Evolutionary conservation across 37 sponge, comb jelly and placozoan genomes (phyloP).

Genomic region (Oscarella lobularis): DNA sequence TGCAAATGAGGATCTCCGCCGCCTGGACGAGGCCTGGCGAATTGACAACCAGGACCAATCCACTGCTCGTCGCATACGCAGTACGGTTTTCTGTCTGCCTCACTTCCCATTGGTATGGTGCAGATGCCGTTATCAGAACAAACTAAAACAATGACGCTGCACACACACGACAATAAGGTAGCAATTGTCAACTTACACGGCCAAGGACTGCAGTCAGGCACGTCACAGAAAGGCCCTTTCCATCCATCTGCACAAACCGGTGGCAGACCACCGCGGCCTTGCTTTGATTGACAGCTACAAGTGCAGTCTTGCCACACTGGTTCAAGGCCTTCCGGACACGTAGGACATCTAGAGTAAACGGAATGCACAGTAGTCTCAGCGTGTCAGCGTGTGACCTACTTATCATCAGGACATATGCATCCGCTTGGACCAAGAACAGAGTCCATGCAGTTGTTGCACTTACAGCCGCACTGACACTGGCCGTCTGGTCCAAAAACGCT

Average conservation of each 20-base stretch:
- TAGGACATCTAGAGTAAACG: neutral
- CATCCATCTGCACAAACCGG: neutral
- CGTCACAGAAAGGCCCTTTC: conserved; percentile 1
- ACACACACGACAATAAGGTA: no score
- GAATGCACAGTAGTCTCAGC: no score
- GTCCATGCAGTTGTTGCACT: neutral
- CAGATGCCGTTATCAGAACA: neutral
- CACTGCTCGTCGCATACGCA: neutral
- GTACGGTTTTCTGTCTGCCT: neutral
- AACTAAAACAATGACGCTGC: neutral
- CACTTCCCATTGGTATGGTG: neutral
- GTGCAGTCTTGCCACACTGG: neutral
- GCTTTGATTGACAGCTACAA: neutral
- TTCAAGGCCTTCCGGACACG: neutral
- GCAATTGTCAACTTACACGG: neutral
- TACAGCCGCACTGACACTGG: neutral
- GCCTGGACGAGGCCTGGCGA: neutral
- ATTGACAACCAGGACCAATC: neutral
- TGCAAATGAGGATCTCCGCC: neutral
- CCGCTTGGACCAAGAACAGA: neutral
- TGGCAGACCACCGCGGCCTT: neutral
- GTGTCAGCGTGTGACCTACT: no score
- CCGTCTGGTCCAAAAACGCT: neutral
- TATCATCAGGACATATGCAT: neutral
- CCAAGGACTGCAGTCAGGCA: conserved; percentile 1